Percentiles rank a stretch among this genome's conserved stretches.
Conservation (phyloP, 2,113 vertebrate species). For the Amphilophus citrinellus region DNA sequence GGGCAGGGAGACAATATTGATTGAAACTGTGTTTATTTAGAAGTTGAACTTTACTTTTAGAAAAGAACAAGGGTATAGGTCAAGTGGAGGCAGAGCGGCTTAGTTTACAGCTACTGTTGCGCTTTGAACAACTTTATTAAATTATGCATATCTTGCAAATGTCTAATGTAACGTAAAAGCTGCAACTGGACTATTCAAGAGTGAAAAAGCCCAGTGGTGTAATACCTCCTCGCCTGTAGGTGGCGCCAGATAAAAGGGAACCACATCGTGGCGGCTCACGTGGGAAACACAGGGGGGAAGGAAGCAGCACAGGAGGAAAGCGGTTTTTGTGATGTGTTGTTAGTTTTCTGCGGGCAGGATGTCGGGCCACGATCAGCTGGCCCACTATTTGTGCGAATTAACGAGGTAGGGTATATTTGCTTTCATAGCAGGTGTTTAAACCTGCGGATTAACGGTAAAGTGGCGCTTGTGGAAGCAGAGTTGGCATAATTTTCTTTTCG, state of each 20-base stretch:
- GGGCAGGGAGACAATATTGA: constrained; percentile 67
- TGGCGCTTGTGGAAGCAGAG: not conserved
- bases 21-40: constrained; percentile 75
- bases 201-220: not conserved
- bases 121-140: not conserved
- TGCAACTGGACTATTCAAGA: not conserved
- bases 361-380: constrained; percentile 79
- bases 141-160: not conserved
- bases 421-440: not conserved
- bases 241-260: not conserved
- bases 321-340: constrained; percentile 48
- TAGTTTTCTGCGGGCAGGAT: constrained; percentile 60
- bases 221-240: constrained; percentile 24
- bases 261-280: not conserved
- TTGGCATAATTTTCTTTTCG: not conserved
- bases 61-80: constrained; percentile 39
- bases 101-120: not conserved
- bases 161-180: not conserved
- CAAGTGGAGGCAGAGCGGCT: not conserved
- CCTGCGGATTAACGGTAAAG: accelerated
- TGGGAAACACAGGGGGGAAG: not conserved
- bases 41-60: constrained; percentile 77
- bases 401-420: constrained; percentile 63
- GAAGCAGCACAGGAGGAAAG: not conserved
- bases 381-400: constrained; percentile 78